Conservation (phyloP, 2,113 vertebrate species). For the Xyrauchen texanus region DNA sequence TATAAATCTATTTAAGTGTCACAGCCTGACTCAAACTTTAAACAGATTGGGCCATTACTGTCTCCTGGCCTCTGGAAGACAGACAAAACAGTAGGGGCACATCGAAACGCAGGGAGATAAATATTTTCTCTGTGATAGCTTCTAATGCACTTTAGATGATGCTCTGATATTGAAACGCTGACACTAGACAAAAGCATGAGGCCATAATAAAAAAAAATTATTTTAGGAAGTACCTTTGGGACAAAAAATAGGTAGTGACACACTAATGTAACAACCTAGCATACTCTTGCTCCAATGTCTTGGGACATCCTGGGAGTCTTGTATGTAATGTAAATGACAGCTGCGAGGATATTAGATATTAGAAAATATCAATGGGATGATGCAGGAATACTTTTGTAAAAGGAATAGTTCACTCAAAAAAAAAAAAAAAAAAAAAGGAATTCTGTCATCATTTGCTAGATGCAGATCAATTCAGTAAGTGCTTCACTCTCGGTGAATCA, state of each 20-base stretch:
- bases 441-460: too few relatives aligned
- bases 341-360: not conserved
- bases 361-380: not conserved
- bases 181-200: constrained; percentile 23
- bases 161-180: constrained; percentile 42
- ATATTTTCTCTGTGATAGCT: constrained; percentile 48
- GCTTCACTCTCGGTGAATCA: too few relatives aligned
- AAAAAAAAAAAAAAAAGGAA: too few relatives aligned
- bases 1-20: constrained; percentile 62
- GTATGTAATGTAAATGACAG: not conserved
- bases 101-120: constrained; percentile 44
- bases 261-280: not conserved
- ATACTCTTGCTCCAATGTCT: not conserved
- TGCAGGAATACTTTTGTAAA: not conserved
- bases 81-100: constrained; percentile 57
- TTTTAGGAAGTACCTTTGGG: not conserved
- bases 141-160: constrained; percentile 42
- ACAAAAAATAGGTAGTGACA: not conserved
- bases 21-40: constrained; percentile 58
- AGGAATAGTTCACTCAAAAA: too few relatives aligned
- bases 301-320: too few relatives aligned
- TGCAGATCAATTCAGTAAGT: too few relatives aligned
- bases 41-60: constrained; percentile 60
- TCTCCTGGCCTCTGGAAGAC: constrained; percentile 46
- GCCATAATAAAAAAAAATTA: constrained; percentile 19